phyloP scores from a whole-genome alignment of 2,113 vertebrate species.

The Protobothrops mucrosquamatus region DNA sequence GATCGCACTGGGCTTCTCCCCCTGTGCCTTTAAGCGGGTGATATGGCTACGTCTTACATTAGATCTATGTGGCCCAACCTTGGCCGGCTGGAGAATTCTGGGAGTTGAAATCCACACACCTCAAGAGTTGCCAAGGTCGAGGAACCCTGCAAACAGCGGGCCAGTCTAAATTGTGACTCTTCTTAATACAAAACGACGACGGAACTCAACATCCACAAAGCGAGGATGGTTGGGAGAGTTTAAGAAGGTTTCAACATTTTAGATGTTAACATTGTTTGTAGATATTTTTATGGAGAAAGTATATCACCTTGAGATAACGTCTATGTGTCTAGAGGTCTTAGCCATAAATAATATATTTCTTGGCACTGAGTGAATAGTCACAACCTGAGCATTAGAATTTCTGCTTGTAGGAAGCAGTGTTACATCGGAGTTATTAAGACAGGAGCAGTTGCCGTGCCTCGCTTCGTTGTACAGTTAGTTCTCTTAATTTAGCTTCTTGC shows the following conservation, averaged over 20 bases:
- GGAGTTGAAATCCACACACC: too few species aligned
- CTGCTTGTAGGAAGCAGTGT: too few species aligned
- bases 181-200: neutral
- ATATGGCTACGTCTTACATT: too few species aligned
- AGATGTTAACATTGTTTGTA: neutral
- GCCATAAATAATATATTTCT: neutral
- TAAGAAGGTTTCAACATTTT: neutral
- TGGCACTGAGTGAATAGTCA: neutral
- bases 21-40: neutral
- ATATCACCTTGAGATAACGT: neutral
- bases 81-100: too few species aligned
- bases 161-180: neutral
- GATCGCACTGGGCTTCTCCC: neutral
- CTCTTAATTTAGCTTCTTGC: neutral
- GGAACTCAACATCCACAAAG: neutral
- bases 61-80: too few species aligned
- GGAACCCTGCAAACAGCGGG: neutral
- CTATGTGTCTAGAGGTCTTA: neutral
- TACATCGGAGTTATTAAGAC: neutral
- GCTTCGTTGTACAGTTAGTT: neutral
- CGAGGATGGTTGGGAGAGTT: neutral
- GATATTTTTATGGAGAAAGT: neutral
- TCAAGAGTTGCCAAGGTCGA: too few species aligned
- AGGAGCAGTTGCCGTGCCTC: neutral
- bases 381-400: neutral